Percentiles rank a stretch among this genome's conserved stretches.
Evolutionary conservation across 2,113 vertebrate species (phyloP).

Genomic region (Leuciscus idus): DNA sequence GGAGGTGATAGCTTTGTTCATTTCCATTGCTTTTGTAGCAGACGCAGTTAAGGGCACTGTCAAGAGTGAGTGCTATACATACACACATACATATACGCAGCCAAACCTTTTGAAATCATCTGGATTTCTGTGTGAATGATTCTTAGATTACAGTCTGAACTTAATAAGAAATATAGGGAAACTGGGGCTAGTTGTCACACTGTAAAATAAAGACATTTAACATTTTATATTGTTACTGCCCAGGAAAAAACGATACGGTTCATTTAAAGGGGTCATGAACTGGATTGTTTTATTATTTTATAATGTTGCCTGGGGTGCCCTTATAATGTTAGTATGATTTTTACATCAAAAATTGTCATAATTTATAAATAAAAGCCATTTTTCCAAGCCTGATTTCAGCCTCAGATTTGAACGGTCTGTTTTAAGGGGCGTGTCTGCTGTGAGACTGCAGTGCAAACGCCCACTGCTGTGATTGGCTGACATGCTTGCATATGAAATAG

Average conservation of each 20-base stretch:
- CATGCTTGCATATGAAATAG: too few relatives aligned
- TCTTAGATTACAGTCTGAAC: constrained; percentile 1
- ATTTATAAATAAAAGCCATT: too few relatives aligned
- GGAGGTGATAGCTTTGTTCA: constrained; percentile 97
- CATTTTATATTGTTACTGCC: neutral
- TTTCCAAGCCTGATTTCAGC: too few relatives aligned
- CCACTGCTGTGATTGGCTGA: too few relatives aligned
- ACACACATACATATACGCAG: constrained; percentile 7
- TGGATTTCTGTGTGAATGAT: constrained; percentile 2
- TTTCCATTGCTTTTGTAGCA: constrained; percentile 92
- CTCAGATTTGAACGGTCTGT: too few relatives aligned
- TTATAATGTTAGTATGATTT: too few relatives aligned
- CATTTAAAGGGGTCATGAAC: too few relatives aligned
- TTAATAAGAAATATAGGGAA: neutral
- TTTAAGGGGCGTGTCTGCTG: too few relatives aligned
- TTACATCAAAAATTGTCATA: too few relatives aligned
- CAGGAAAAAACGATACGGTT: neutral
- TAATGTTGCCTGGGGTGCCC: too few relatives aligned
- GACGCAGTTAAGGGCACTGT: constrained; percentile 94
- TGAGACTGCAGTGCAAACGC: too few relatives aligned
- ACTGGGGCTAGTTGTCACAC: neutral
- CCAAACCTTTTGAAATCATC: neutral
- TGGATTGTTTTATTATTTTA: too few relatives aligned
- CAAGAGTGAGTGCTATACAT: constrained; percentile 84
- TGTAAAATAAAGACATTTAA: neutral